Percentiles rank a stretch among this genome's conserved stretches.
phyloP scores from a whole-genome alignment of 2,888 invertebrate genomes.

The Lapara coniferarum region DNA sequence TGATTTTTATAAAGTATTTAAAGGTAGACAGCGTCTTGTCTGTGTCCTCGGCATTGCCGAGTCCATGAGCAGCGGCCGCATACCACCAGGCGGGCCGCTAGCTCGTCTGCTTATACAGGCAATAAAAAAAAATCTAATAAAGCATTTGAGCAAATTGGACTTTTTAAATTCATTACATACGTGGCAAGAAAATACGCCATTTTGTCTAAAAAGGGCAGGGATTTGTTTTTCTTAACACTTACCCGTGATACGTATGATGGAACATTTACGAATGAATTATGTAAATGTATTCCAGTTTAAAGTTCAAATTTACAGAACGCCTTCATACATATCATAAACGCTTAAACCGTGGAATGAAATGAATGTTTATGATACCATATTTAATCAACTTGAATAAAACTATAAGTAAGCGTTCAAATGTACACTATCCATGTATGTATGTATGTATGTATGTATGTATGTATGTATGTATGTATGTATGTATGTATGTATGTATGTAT shows the following conservation, averaged over 20 bases:
- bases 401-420: neutral
- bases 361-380: neutral
- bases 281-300: constrained; percentile 17
- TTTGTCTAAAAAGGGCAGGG: neutral
- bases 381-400: neutral
- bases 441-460: no score
- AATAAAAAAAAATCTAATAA: no score
- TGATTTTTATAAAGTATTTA: no score
- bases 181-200: neutral
- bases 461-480: no score
- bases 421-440: no score
- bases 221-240: neutral
- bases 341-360: neutral
- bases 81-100: no score
- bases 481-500: no score
- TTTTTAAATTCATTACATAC: constrained; percentile 4
- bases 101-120: no score
- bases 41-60: no score
- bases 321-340: neutral
- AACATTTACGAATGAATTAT: neutral
- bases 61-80: no score
- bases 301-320: constrained; percentile 7
- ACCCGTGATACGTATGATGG: constrained; percentile 5
- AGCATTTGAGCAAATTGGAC: neutral
- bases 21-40: no score